phyloP scores from a whole-genome alignment of 2,888 invertebrate genomes.

The Frankliniella intonsa region DNA sequence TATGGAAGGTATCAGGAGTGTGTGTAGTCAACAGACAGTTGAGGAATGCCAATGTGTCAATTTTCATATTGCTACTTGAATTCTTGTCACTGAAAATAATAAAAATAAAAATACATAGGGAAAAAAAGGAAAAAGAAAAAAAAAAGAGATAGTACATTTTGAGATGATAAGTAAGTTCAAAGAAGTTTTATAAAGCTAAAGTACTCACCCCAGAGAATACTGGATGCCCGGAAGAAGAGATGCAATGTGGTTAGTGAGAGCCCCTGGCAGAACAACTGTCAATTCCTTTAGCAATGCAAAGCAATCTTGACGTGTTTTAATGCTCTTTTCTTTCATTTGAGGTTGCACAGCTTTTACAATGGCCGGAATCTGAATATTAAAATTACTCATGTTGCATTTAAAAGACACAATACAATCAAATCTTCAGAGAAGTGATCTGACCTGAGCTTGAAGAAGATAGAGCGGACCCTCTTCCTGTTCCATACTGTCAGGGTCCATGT shows the following conservation, averaged over 20 bases:
- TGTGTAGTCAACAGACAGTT: conserved; percentile 78
- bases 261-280: conserved; percentile 81
- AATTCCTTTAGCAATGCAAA: conserved; percentile 87
- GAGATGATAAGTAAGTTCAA: neutral
- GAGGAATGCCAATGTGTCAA: conserved; percentile 91
- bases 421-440: conserved; percentile 31
- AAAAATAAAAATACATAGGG: conserved; percentile 11
- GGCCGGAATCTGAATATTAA: conserved; percentile 57
- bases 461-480: conserved; percentile 62
- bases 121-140: conserved; percentile 18
- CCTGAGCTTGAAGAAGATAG: conserved; percentile 41
- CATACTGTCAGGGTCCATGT: conserved; percentile 65
- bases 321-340: conserved; percentile 77
- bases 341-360: conserved; percentile 87
- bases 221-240: conserved; percentile 78
- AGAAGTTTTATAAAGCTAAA: neutral
- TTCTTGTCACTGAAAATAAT: conserved; percentile 68
- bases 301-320: conserved; percentile 87
- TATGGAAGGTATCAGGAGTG: conserved; percentile 70
- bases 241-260: conserved; percentile 77
- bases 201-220: conserved; percentile 37
- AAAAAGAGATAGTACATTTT: conserved; percentile 26
- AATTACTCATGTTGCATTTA: neutral
- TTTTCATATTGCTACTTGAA: conserved; percentile 96
- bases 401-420: neutral